Conservation (phyloP, 2,797 vertebrate genomes). For the Pipistrellus kuhlii region DNA sequence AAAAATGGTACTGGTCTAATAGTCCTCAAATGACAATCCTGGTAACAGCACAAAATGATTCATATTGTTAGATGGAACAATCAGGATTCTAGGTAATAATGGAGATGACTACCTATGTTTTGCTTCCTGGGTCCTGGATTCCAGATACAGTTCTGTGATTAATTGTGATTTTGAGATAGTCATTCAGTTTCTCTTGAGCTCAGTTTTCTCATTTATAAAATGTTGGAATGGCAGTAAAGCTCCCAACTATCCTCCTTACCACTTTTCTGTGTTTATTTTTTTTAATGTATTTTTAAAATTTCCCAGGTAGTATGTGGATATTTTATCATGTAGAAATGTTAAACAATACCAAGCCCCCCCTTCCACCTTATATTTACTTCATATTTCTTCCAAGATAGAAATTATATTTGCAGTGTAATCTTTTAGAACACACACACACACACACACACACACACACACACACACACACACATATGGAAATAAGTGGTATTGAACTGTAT, state of each 20-base stretch:
- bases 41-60: constrained; percentile 70
- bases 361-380: constrained; percentile 9
- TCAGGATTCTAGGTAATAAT: constrained; percentile 49
- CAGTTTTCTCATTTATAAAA: constrained; percentile 60
- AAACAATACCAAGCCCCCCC: background rate
- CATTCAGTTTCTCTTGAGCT: background rate
- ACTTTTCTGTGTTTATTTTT: constrained; percentile 11
- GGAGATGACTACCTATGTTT: constrained; percentile 17
- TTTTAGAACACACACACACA: background rate
- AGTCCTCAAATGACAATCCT: constrained; percentile 61
- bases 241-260: background rate
- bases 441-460: too few species aligned
- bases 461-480: background rate
- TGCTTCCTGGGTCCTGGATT: background rate
- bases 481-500: background rate
- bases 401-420: background rate
- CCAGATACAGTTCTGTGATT: constrained; percentile 62
- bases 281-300: constrained; percentile 12
- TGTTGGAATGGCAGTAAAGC: background rate
- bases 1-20: constrained; percentile 62
- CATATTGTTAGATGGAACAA: constrained; percentile 62
- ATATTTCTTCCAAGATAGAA: constrained; percentile 51
- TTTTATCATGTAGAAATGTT: constrained; percentile 56
- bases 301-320: background rate
- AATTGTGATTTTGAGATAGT: constrained; percentile 50